phyloP scores from a whole-genome alignment of 1,140 invertebrate species.

The Gryon sp. region DNA sequence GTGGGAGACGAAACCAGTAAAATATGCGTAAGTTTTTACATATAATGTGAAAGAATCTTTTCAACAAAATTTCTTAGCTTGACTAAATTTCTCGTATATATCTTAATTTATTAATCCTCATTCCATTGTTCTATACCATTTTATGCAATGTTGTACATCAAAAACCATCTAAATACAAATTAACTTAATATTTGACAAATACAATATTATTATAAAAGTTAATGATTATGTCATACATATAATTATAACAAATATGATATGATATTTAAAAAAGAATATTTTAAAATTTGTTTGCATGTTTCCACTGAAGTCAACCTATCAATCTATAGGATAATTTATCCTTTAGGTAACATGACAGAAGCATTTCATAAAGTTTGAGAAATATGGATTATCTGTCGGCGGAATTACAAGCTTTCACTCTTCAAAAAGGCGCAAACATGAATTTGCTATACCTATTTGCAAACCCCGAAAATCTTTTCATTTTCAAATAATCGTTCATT shows the following conservation, averaged over 20 bases:
- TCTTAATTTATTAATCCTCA: too few relatives aligned
- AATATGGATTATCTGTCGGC: conserved; percentile 65
- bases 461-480: conserved; percentile 26
- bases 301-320: conserved; percentile 40
- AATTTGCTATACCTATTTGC: conserved; percentile 38
- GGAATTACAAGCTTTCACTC: conserved; percentile 50
- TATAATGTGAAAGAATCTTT: not conserved
- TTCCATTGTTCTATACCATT: too few relatives aligned
- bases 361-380: conserved; percentile 55
- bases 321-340: conserved; percentile 36
- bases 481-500: conserved; percentile 26
- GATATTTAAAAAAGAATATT: conserved; percentile 1
- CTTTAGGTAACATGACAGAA: conserved; percentile 61
- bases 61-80: too few relatives aligned
- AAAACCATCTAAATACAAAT: too few relatives aligned
- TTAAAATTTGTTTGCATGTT: conserved; percentile 45
- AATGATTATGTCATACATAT: too few relatives aligned
- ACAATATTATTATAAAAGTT: too few relatives aligned
- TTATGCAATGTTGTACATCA: too few relatives aligned
- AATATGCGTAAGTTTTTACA: conserved; percentile 69
- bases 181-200: too few relatives aligned
- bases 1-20: conserved; percentile 67
- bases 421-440: conserved; percentile 41
- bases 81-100: too few relatives aligned
- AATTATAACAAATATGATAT: too few relatives aligned